Evolutionary conservation across 1,140 invertebrate species (phyloP), one percentile per base, ranked within the genome.

Genomic region (Chelonus insularis): DNA sequence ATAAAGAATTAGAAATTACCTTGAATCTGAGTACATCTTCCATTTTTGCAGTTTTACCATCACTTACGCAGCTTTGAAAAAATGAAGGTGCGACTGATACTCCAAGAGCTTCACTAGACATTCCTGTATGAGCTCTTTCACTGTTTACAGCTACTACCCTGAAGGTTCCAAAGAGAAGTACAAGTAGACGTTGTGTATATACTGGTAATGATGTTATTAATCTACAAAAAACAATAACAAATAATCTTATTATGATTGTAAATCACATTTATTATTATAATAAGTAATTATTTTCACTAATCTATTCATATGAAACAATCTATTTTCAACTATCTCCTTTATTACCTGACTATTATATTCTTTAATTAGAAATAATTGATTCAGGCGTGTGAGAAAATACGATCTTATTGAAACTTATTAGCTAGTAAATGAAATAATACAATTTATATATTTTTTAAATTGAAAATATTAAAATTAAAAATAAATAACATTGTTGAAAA

Each of bases 81-180:
- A 99, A 96, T 70, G 94, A 97, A n/a, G 96, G 96, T 14, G 97
- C 96, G 9, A 98, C 96, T 45, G 93, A 95, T 50, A 93, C 91
- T 43, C 95, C 95, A 59, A 99, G 82, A 2, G 96, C 96, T 82
- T 99, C 96, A 54, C 94, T 93, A 60, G 92, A 95, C 97, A 99
- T 99, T 67, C 93, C 92, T 29, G 94, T 96, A 68, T 88, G 86
- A 64, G 90, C 91, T 75, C 90, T 86, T 67, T 96, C 93, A 62
- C 93, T 91, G 76, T 96, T 95, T 68, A 93, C 94, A 4, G 96
- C 93, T 75, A 99, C 95, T 56, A 95, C 93, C 62, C 95, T 90
- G 82, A 98, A 99, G 77, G 96, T 99, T 62, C 97, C 97, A 81
- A 98, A 98, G 43, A 99, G 85, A 61, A 99, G 85, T 65, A 98